A percentile compares a stretch with the other conserved stretches of the same genome.
Evolutionary conservation across 64 coral and sea anemone genomes (phyloP).

Genomic region (Astreopora myriophthalma): DNA sequence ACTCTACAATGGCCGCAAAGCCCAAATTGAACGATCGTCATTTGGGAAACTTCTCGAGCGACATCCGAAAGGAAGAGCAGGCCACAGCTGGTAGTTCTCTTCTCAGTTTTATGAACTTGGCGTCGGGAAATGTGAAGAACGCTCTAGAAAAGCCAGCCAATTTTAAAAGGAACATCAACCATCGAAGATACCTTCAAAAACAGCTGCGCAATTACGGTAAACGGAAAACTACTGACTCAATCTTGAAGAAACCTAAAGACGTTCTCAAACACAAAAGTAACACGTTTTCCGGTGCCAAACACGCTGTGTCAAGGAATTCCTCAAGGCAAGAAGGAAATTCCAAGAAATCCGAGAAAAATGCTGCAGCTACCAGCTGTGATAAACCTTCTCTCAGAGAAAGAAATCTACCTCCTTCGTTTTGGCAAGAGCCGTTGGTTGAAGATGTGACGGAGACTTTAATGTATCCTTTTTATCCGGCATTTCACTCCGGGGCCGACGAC

Average conservation of each 20-base stretch:
- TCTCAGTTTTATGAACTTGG: constrained; percentile 94
- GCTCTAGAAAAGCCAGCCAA: constrained; percentile 96
- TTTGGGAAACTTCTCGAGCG: constrained; percentile 34
- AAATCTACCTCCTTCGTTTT: constrained; percentile 68
- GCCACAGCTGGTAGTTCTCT: constrained; percentile 82
- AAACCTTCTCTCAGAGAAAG: constrained; percentile 58
- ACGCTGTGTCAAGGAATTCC: constrained; percentile 50
- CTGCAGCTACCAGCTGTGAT: constrained; percentile 22
- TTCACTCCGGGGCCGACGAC: constrained; percentile 43
- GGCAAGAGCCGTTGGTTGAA: constrained; percentile 84
- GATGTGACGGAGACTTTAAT: constrained; percentile 43
- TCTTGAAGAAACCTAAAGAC: constrained; percentile 66
- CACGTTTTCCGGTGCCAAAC: not conserved
- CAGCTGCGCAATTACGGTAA: constrained; percentile 93
- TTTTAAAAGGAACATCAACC: constrained; percentile 98
- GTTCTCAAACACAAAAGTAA: constrained; percentile 36
- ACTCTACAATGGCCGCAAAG: constrained; percentile 52
- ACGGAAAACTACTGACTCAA: constrained; percentile 67
- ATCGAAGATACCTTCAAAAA: constrained; percentile 95
- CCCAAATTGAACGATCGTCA: constrained; percentile 27
- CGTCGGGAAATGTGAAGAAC: constrained; percentile 92
- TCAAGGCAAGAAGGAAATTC: constrained; percentile 64
- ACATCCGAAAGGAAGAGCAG: constrained; percentile 69
- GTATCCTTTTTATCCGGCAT: constrained; percentile 49
- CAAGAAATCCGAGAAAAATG: constrained; percentile 40